Base-by-base conservation (phyloP, 2,888 invertebrate species). In the Andrena marginata region DNA sequence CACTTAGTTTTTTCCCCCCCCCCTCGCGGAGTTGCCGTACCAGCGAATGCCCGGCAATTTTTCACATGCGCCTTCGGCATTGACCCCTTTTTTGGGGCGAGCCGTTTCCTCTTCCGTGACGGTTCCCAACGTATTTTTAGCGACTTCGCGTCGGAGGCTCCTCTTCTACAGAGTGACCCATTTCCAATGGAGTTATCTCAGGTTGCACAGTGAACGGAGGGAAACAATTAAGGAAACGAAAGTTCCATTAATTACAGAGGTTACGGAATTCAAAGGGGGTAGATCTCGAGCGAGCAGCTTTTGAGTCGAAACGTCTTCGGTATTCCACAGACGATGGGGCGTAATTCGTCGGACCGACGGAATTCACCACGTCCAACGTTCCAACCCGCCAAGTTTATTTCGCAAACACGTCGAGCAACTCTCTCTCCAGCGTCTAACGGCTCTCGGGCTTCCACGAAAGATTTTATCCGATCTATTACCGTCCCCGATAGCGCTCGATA, bases 21-120 rank as follows among this genome's bases (percentile, higher is more conserved):
- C 26, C 5, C 10, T 10, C 23, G 23, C 6, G 51, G 69, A 29
- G 26, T 59, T 23, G 20, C 23, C 56, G 23, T 56, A 56, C 23
- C 73, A 51, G 31, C 59, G 51, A 81, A 60, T 48, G 60, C 63
- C 16, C 48, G 51, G 31, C 35, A 59, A 80, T 81, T 81, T 81
- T 80, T 80, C 80, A 81, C 54, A 64, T 59, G 68, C 73, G 67
- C 63, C 73, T 80, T 80, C 80, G 80, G 80, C 80, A 80, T 80
- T 80, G 80, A 80, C 80, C 80, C 80, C 80, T 80, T 80, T 80
- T 80, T 63, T 56, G 73, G 78, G 42, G 42, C 71, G 35, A 3
- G 10, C 23, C 62, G 80, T 72, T 80, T 80, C 80, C 80, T 80
- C 80, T 72, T 80, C 73, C 67, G 54, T 35, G 33, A 59, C 54